phyloP scores from a whole-genome alignment of 1,140 invertebrate genomes.

The Amyelois transitella region DNA sequence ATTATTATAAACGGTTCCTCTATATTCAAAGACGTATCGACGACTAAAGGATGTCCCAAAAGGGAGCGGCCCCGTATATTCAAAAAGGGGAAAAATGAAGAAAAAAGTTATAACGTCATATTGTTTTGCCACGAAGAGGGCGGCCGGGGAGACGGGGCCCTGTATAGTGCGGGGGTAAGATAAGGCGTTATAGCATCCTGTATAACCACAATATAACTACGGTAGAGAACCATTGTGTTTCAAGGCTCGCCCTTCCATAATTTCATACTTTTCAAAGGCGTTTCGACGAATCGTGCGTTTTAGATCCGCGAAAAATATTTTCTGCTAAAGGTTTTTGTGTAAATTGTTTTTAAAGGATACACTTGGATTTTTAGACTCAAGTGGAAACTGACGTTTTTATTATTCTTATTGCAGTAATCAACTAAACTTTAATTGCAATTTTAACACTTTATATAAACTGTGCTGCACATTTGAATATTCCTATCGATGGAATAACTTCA shows the following conservation, averaged over 20 bases:
- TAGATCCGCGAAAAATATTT: background rate
- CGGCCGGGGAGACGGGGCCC: constrained; percentile 24
- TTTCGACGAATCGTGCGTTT: constrained; percentile 18
- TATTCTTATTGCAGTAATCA: too few species aligned
- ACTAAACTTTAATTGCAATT: too few species aligned
- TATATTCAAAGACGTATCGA: constrained; percentile 39
- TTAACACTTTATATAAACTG: too few species aligned
- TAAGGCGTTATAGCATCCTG: constrained; percentile 54
- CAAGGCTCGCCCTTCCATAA: constrained; percentile 33
- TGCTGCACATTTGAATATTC: too few species aligned
- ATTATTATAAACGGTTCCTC: constrained; percentile 25
- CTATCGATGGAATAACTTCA: too few species aligned
- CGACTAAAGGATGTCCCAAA: constrained; percentile 48
- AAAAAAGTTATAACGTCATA: constrained; percentile 73
- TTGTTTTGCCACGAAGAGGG: constrained; percentile 60
- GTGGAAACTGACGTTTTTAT: too few species aligned
- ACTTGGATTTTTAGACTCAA: background rate
- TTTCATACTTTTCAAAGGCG: constrained; percentile 43
- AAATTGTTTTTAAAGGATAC: background rate
- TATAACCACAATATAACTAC: constrained; percentile 40
- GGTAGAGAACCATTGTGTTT: constrained; percentile 39
- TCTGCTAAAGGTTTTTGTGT: background rate
- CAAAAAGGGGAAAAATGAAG: constrained; percentile 67
- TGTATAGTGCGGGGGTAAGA: constrained; percentile 58
- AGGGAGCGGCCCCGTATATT: constrained; percentile 60